Evolutionary conservation across 2,797 vertebrate genomes (phyloP), one percentile per base, ranked within the genome.

Genomic region (Chrosomus eos): DNA sequence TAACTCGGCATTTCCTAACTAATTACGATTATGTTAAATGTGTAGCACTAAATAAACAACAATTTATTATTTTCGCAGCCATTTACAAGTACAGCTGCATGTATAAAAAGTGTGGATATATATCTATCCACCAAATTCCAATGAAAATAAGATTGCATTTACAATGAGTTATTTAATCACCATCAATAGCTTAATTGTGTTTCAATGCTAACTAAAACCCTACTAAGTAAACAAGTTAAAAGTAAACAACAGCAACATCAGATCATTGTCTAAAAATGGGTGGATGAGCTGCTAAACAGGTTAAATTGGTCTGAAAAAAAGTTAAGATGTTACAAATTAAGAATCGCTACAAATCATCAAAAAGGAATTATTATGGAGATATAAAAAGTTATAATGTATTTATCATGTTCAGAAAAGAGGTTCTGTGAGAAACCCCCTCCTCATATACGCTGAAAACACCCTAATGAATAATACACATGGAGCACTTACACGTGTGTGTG

Each of bases 391-490:
- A 58, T 16, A 14, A 8, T 28, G 2, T 14, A 62, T 62, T 10
- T 67, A 2, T 33, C 7, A 5, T 67, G 31, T 67, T 67, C 64
- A 21, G 33, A 67, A 67, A 33, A 67, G 66, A 11, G 33, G 19
- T 73, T 48, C 62, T 23, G 38, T 64, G 19, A 43, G 53, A 60
- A 48, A 73, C 26, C 38, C 77, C 38, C 13, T 73, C 51, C 36
- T n/a, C 38, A 74, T 3, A 62, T 48, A 19, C 5, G 3, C 70
- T n/a, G 38, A 19, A 55, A n/a, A 36, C 60, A 38, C 5, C 67
- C 18, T 75, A 16, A 76, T 83, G 48, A 83, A 83, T 83, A 83
- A 83, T 67, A 76, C 72, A 83, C 81, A 75, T 11, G 31, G 36
- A 43, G 81, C 72, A 75, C 81, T 83, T 76, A 66, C 71, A 23